phyloP scores from a whole-genome alignment of 2,888 invertebrate genomes.

The Agrotis clavis region DNA sequence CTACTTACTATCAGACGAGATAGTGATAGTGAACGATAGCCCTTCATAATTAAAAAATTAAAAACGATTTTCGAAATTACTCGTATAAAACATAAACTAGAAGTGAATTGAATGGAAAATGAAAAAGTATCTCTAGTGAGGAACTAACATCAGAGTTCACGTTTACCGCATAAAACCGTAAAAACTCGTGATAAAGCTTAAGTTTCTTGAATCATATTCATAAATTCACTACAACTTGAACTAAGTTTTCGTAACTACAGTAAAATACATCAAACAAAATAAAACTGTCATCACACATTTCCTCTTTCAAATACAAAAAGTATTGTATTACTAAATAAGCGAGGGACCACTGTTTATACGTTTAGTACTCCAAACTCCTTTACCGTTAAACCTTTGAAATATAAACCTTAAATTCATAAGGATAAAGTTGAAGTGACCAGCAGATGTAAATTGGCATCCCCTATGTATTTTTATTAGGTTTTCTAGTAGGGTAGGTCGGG shows the following conservation, averaged over 20 bases:
- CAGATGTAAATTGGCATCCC: slow-evolving; percentile 51
- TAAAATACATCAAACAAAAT: slow-evolving; percentile 61
- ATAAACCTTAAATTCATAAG: neutral
- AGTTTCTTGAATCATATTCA: neutral
- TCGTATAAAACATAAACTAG: too few species aligned
- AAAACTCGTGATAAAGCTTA: too few species aligned
- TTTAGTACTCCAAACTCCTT: slow-evolving; percentile 51
- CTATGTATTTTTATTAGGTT: slow-evolving; percentile 70
- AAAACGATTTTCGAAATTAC: too few species aligned
- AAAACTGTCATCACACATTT: slow-evolving; percentile 66
- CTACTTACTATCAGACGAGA: too few species aligned
- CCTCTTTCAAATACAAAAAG: slow-evolving; percentile 71
- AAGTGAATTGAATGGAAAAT: too few species aligned
- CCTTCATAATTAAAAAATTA: too few species aligned
- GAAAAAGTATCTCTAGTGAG: too few species aligned
- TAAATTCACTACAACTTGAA: neutral
- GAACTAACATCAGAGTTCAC: too few species aligned
- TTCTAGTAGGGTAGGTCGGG: slow-evolving; percentile 74
- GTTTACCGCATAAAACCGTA: too few species aligned
- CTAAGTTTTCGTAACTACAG: slow-evolving; percentile 34
- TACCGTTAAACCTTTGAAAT: slow-evolving; percentile 7
- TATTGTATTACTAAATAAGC: slow-evolving; percentile 81
- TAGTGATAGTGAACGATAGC: too few species aligned
- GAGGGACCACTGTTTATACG: slow-evolving; percentile 77
- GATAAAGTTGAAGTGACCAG: slow-evolving; percentile 7